These are phyloP conservation scores for Sepiola atlantica DNA, from an alignment of 2,888 invertebrate genomes.

Conservation along the genomic window DNA sequence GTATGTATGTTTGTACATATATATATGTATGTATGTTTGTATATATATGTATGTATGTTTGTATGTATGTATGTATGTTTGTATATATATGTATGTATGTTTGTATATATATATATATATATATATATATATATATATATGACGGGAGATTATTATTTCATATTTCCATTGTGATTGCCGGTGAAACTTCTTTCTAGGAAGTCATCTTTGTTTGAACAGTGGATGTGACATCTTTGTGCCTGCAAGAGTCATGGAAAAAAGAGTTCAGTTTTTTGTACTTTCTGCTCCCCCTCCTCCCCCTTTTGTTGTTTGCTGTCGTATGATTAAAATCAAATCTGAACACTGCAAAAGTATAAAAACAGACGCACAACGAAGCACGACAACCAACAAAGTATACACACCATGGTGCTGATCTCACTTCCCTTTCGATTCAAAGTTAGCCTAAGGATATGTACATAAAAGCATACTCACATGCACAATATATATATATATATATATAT, in stretches of 20 bases:
- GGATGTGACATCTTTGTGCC: neutral
- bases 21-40: too few relatives aligned
- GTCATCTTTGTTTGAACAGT: neutral
- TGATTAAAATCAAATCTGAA: neutral
- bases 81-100: too few relatives aligned
- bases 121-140: too few relatives aligned
- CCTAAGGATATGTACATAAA: too few relatives aligned
- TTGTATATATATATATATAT: too few relatives aligned
- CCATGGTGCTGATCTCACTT: too few relatives aligned
- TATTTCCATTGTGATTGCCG: neutral
- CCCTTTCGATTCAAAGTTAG: too few relatives aligned
- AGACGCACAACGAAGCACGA: neutral
- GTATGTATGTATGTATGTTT: too few relatives aligned
- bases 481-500: too few relatives aligned
- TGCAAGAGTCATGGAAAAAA: neutral
- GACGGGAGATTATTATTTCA: neutral
- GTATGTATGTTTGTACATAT: too few relatives aligned
- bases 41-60: too few relatives aligned
- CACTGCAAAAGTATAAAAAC: neutral
- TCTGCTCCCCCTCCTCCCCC: neutral
- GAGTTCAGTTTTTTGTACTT: neutral
- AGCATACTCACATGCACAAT: too few relatives aligned
- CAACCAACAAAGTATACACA: neutral
- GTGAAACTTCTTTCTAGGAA: neutral
- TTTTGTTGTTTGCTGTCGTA: neutral